Evolutionary conservation across 2,113 vertebrate genomes (phyloP).

Genomic region (Esox niger): DNA sequence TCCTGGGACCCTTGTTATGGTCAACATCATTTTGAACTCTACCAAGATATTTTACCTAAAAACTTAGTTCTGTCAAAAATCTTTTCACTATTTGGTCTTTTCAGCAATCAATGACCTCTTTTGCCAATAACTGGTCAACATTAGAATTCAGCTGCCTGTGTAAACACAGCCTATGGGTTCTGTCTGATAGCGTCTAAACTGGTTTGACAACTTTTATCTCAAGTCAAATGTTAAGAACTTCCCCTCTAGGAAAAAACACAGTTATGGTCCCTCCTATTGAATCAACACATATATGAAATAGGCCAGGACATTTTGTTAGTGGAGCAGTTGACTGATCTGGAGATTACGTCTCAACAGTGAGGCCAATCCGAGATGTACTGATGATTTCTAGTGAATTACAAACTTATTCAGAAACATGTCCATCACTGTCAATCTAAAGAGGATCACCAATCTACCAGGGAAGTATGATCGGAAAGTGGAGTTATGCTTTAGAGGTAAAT

Average conservation of each 20-base stretch:
- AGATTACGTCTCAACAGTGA: neutral
- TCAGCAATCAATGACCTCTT: too few relatives aligned
- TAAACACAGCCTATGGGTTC: neutral
- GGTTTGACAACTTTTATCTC: conserved; percentile 43
- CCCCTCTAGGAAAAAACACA: neutral
- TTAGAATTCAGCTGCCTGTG: too few relatives aligned
- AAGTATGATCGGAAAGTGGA: conserved; percentile 80
- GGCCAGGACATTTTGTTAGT: neutral
- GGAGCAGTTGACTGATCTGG: too few relatives aligned
- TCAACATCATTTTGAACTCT: too few relatives aligned
- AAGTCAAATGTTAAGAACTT: neutral
- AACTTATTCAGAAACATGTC: conserved; percentile 71
- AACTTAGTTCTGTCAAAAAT: too few relatives aligned
- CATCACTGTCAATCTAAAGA: conserved; percentile 75
- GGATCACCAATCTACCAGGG: conserved; percentile 79
- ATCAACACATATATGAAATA: neutral
- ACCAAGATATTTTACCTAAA: too few relatives aligned
- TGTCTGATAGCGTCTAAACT: conserved; percentile 41
- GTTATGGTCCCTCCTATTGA: neutral
- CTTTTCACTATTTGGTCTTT: too few relatives aligned
- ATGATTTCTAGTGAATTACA: neutral
- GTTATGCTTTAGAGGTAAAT: conserved; percentile 83
- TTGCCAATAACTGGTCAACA: too few relatives aligned
- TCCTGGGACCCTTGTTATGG: too few relatives aligned
- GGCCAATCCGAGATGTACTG: neutral